A percentile compares a stretch with the other conserved stretches of the same genome.
phyloP scores from a whole-genome alignment of 2,888 invertebrate genomes.

The Drosophila putrida region DNA sequence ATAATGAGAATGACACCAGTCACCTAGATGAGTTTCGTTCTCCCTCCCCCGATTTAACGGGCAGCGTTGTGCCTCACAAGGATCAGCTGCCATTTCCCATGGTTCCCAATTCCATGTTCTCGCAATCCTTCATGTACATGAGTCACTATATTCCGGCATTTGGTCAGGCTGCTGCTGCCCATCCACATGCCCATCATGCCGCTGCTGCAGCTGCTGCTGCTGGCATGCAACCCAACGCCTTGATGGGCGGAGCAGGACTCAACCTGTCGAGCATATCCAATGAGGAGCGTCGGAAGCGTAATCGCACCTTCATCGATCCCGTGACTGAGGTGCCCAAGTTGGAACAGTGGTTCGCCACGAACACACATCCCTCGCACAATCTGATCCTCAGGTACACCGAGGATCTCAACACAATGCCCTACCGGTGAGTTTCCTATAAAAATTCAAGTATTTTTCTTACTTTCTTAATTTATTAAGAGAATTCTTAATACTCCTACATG shows the following conservation, averaged over 20 bases:
- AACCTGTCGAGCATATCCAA: slow-evolving; percentile 89
- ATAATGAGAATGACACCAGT: slow-evolving; percentile 84
- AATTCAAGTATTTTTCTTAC: no score
- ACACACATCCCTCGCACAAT: slow-evolving; percentile 99
- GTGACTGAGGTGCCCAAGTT: slow-evolving; percentile 98
- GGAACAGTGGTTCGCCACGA: slow-evolving; percentile 98
- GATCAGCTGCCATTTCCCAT: slow-evolving; percentile 91
- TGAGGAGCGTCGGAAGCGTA: slow-evolving; percentile 97
- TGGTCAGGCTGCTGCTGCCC: slow-evolving; percentile 85
- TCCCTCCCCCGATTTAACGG: slow-evolving; percentile 82
- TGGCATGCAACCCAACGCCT: slow-evolving; percentile 76
- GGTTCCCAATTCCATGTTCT: slow-evolving; percentile 95
- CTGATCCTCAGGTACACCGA: slow-evolving; percentile 99
- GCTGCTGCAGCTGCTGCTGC: slow-evolving; percentile 86
- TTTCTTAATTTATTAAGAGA: no score
- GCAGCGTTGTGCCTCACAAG: slow-evolving; percentile 83
- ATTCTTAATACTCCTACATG: no score
- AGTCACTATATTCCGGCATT: slow-evolving; percentile 92
- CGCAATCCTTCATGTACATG: slow-evolving; percentile 96
- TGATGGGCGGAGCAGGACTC: slow-evolving; percentile 86
- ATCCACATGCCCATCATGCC: slow-evolving; percentile 83
- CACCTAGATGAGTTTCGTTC: slow-evolving; percentile 85
- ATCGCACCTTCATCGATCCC: slow-evolving; percentile 99
- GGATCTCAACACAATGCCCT: slow-evolving; percentile 98
- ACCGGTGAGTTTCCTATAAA: slow-evolving; percentile 85